Evolutionary conservation across 2,113 vertebrate genomes (phyloP), one percentile per base, ranked within the genome.

Genomic region (Marcusenius ussheri): DNA sequence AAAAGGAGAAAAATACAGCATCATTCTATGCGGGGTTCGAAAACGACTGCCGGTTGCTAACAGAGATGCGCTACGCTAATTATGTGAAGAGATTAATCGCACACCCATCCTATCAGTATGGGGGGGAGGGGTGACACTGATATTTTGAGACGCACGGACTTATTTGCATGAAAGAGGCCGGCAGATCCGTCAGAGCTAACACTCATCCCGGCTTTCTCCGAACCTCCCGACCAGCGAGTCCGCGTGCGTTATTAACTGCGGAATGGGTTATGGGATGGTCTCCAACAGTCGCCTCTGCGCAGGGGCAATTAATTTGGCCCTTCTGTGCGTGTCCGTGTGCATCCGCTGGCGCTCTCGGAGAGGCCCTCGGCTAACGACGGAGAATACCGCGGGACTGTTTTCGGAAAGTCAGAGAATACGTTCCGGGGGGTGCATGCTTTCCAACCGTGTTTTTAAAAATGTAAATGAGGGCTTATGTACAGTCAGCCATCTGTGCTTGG

Each of bases 401-500:
- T 51, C n/a, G 13, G 85, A 31, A 51, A 84, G 83, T 46, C 9
- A 17, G 49, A 31, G 85, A 27, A 19, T 31, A 27, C 17, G 13
- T 77, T 35, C 8, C 0, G 9, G 19, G 9, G 5, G 27, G 35
- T 7, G 4, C 31, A 0, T 4, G 5, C 74, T 31, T 50, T 27
- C 83, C 49, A 51, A 9, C 3, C 46, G 13, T 35, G 49, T 87
- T 87, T 87, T 87, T 31, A 87, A 87, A 87, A 50, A 87, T 87
- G 84, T 87, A 13, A 87, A 87, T 87, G 47, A 53, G 21, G 84
- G 84, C 46, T 86, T 86, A 50, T 86, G 35, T 86, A 86, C 83
- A 86, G 83, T 47, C 24, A 21, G 83, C 83, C 84, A 87, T 87
- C 84, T 87, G 84, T 87, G 84, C 49, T 87, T 50, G 84, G 49